A percentile compares a stretch with the other conserved stretches of the same genome.
Evolutionary conservation across 2,113 vertebrate genomes (phyloP).

Genomic region (Dicrurus megarhynchus): DNA sequence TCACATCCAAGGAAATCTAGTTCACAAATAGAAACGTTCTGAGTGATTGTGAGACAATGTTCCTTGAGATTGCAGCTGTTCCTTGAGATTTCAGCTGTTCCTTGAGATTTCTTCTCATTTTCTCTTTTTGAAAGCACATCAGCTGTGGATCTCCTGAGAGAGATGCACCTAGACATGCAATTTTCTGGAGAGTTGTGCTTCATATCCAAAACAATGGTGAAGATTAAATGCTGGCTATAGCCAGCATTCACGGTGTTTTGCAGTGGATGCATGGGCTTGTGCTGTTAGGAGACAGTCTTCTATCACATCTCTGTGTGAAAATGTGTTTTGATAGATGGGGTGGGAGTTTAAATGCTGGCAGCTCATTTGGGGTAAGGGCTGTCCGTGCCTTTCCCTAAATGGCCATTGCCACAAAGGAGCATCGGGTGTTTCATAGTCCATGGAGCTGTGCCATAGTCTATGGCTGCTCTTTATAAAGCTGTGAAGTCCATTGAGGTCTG

Average conservation of each 20-base stretch:
- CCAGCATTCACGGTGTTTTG: not conserved
- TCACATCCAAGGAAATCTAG: not conserved
- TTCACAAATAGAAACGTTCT: not conserved
- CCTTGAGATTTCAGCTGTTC: conserved; percentile 11
- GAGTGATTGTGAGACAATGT: not conserved
- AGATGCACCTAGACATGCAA: not conserved
- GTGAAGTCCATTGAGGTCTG: not conserved
- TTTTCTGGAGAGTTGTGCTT: not conserved
- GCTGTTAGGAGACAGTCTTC: not conserved
- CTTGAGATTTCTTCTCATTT: conserved; percentile 4
- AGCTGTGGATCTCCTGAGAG: not conserved
- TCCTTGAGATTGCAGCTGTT: conserved; percentile 1
- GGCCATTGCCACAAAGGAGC: not conserved
- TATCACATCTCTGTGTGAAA: not conserved
- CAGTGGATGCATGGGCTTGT: not conserved
- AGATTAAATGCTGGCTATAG: not conserved
- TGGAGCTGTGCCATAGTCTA: not conserved
- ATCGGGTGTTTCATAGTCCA: not conserved
- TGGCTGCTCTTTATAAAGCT: not conserved
- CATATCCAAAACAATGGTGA: not conserved
- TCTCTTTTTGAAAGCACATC: not conserved
- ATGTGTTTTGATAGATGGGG: not conserved
- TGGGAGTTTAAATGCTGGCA: not conserved
- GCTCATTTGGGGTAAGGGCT: not conserved
- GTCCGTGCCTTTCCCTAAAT: not conserved